Evolutionary conservation across 2,797 vertebrate genomes (phyloP), one percentile per base, ranked within the genome.

Genomic region (Cyclopterus lumpus): DNA sequence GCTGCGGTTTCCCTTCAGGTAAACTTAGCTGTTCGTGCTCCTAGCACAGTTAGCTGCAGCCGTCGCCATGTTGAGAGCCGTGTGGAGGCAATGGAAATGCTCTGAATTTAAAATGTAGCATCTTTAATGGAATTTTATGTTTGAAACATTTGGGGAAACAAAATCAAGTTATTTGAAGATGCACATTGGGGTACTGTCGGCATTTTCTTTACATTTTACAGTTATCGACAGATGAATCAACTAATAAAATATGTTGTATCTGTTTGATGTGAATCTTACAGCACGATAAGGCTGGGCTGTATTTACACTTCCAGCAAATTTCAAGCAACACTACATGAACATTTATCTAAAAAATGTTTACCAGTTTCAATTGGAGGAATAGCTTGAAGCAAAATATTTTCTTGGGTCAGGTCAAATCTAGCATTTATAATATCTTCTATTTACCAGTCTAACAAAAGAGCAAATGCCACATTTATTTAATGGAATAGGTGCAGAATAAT

Each of bases 401-500:
- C 15, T 48, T 3, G 28, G 65, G 44, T 62, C 9, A 60, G 77
- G 69, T 77, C 40, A 71, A 62, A 71, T 30, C 44, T 53, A 51
- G 34, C 10, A 36, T 67, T 60, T 49, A 48, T 46, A 71, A 74
- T 16, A 63, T 28, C 58, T 49, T 71, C n/a, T 36, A 3, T 67
- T 11, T 42, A 44, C 14, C 4, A 1, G 12, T 49, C 59, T 70
- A 26, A 42, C 44, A 61, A 42, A 36, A 57, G 59, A 69, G 65
- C 20, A 22, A 77, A 64, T 55, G 30, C 24, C 18, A 71, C n/a
- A 58, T 70, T 34, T n/a, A 54, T 68, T 53, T 65, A 72, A 55
- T 72, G 6, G 32, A 26, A 18, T 75, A 58, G 49, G 59, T 44
- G 62, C 42, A 63, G 12, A 48, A 42, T 72, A 55, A 75, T 40